Evolutionary conservation across 2,113 vertebrate genomes (phyloP).

Genomic region (Limanda limanda): DNA sequence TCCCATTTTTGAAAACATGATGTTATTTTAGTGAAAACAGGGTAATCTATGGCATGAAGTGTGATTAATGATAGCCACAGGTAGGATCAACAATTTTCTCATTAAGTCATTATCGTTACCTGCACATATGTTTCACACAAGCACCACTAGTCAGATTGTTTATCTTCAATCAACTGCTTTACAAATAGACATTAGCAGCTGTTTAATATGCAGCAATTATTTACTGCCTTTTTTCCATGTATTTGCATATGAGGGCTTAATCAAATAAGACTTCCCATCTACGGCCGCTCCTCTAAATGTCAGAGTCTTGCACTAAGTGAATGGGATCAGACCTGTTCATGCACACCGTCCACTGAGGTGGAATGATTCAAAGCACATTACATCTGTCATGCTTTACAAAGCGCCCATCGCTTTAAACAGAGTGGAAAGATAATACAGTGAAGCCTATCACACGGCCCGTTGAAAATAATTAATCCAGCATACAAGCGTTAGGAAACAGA

Average conservation of each 20-base stretch:
- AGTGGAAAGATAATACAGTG: slow-evolving; percentile 75
- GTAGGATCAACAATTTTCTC: neutral
- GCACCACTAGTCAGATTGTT: slow-evolving; percentile 16
- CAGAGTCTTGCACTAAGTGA: slow-evolving; percentile 46
- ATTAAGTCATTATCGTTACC: slow-evolving; percentile 9
- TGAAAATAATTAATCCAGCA: slow-evolving; percentile 72
- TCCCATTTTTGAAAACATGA: neutral
- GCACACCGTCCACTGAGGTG: slow-evolving; percentile 60
- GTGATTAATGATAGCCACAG: neutral
- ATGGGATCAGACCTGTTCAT: slow-evolving; percentile 48
- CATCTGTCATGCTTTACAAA: slow-evolving; percentile 70
- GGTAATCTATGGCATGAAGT: neutral
- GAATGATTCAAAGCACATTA: slow-evolving; percentile 65
- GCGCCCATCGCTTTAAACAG: slow-evolving; percentile 58
- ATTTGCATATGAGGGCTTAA: slow-evolving; percentile 64
- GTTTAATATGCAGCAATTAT: slow-evolving; percentile 52
- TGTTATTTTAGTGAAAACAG: neutral
- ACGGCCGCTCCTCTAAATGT: slow-evolving; percentile 38
- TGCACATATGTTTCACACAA: neutral
- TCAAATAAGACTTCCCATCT: slow-evolving; percentile 41
- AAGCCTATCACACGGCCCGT: slow-evolving; percentile 66
- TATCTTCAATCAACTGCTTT: slow-evolving; percentile 37
- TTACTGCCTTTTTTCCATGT: slow-evolving; percentile 29
- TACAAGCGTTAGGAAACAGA: slow-evolving; percentile 44
- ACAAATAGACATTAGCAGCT: slow-evolving; percentile 51